phyloP scores from a whole-genome alignment of 2,797 vertebrate species.

The Dendrocincla tyrannina region DNA sequence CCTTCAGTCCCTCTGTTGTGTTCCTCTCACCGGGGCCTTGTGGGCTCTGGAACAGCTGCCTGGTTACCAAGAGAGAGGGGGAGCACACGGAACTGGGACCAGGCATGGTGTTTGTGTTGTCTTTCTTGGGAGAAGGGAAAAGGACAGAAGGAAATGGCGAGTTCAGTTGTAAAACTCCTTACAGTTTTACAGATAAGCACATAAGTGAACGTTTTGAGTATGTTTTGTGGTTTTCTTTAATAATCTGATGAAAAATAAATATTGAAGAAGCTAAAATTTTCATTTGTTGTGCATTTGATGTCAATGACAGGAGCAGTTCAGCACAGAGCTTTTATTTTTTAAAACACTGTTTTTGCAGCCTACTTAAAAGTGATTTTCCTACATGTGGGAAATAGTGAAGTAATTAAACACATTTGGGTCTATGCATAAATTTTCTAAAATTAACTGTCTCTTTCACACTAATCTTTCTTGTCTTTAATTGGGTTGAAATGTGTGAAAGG shows the following conservation, averaged over 20 bases:
- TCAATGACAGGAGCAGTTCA: not conserved
- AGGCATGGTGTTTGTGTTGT: rapidly evolving
- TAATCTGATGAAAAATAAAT: not conserved
- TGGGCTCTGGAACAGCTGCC: not conserved
- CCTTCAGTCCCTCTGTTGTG: not conserved
- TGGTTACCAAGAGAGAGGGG: rapidly evolving
- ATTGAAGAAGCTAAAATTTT: constrained; percentile 47
- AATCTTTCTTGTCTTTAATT: constrained; percentile 83
- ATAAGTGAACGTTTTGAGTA: not conserved
- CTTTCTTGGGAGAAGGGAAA: not conserved
- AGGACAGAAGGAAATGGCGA: not conserved
- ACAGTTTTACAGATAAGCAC: not conserved
- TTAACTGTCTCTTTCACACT: constrained; percentile 81
- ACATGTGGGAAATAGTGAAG: constrained; percentile 78
- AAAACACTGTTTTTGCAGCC: constrained; percentile 70
- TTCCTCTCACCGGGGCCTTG: not conserved
- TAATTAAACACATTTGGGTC: constrained; percentile 84
- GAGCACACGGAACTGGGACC: not conserved
- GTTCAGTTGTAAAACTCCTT: not conserved
- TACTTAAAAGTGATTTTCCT: constrained; percentile 74
- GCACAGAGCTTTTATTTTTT: constrained; percentile 41
- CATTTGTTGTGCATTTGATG: constrained; percentile 37
- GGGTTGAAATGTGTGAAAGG: constrained; percentile 82
- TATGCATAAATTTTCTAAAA: constrained; percentile 84
- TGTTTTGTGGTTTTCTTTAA: not conserved